Base-by-base conservation (phyloP, 2,888 invertebrate genomes). In the Carterocephalus palaemon region DNA sequence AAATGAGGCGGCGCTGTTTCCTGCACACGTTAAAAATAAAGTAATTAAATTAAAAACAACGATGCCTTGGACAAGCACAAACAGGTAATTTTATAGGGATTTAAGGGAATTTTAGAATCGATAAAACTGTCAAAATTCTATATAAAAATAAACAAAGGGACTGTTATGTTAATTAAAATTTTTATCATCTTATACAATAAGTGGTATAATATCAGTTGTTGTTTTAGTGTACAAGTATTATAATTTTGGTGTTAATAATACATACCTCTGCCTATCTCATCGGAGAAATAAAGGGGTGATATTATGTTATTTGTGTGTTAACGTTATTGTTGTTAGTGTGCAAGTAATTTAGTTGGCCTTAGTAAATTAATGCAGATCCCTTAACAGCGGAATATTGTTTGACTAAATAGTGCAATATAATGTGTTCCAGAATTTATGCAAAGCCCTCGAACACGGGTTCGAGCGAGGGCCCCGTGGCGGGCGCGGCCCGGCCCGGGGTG, bases 1-100 rank as follows among this genome's bases (percentile, higher is more conserved):
- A 54, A 59, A 82, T 81, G 79, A 64, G 57, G 46, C 66, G 78
- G 59, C 80, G 85, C 55, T 65, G 80, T 62, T 84, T 82, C 64
- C 66, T 83, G 57, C 78, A 83, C 57, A 76, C 77, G 19, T 65
- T 83, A 42, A 82, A 82, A 74, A 82, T 84, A 53, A 84, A 84
- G 76, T 84, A 80, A 76, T 63, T 60, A 52, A 39, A 19, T 56
- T 53, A 38, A 37, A 42, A 47, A 26, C 23, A 48, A 71, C 72
- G 60, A 86, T 86, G 85, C 86, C 86, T 62, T 86, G 86, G 86
- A 77, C 85, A 46, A 85, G 84, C 65, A 75, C 77, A 45, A 86
- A 86, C 81, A 85, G 86, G 86, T 85, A 75, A 49, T 48, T 15
- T 16, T n/a, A n/a, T n/a, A n/a, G n/a, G n/a, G n/a, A n/a, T n/a